Conservation (phyloP, 2,113 vertebrate species). For the Junco hyemalis region DNA sequence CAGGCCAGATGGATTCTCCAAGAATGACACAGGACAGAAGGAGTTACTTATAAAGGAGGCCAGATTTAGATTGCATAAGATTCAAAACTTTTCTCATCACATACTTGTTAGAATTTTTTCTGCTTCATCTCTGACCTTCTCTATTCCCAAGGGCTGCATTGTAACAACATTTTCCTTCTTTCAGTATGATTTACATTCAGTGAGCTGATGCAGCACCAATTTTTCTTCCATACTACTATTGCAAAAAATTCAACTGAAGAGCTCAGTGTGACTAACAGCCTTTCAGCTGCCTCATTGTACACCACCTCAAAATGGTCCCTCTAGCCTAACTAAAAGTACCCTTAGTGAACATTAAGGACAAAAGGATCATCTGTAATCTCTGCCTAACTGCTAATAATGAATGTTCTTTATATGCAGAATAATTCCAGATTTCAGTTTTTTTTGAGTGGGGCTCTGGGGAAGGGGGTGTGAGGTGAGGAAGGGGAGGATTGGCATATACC, state of each 20-base stretch:
- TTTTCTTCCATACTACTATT: not conserved
- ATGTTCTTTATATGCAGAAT: not conserved
- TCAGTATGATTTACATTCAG: not conserved
- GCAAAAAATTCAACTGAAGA: not conserved
- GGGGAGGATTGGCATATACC: not conserved
- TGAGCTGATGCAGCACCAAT: slow-evolving; percentile 17
- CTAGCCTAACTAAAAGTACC: not conserved
- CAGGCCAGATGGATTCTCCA: not conserved
- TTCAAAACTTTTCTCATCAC: not conserved
- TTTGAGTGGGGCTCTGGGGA: not conserved
- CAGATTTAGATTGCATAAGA: not conserved
- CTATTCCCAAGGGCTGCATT: not conserved
- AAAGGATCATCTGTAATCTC: not conserved
- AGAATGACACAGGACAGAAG: not conserved
- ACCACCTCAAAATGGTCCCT: not conserved
- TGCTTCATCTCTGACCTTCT: slow-evolving; percentile 17
- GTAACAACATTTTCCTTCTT: slow-evolving; percentile 19
- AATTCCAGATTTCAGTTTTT: not conserved
- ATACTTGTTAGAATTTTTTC: not conserved
- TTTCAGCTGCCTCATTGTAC: not conserved
- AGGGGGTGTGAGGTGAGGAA: not conserved
- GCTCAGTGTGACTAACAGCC: not conserved
- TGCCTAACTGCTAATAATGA: not conserved
- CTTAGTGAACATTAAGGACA: not conserved
- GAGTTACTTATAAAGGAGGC: not conserved